Conservation (phyloP, 2,888 invertebrate genomes). For the Bugulina stolonifera region DNA sequence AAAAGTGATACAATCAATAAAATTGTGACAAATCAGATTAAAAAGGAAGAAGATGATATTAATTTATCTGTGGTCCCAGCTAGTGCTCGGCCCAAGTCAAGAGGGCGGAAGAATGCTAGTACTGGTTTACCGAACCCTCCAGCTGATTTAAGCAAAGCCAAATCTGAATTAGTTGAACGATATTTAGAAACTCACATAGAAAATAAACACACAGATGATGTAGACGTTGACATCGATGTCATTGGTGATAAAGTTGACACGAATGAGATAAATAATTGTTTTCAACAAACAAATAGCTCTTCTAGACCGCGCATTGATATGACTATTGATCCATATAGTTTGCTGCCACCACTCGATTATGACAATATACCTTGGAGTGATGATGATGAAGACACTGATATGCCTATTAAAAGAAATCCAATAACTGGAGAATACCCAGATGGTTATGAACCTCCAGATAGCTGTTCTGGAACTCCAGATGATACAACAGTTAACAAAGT, state of each 20-base stretch:
- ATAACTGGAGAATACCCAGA: constrained; percentile 22
- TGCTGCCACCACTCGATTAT: constrained; percentile 64
- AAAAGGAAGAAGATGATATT: constrained; percentile 38
- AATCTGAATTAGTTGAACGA: constrained; percentile 50
- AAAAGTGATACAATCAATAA: constrained; percentile 40
- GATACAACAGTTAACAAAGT: constrained; percentile 40
- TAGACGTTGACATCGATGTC: neutral
- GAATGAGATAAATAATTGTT: neutral
- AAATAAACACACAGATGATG: neutral
- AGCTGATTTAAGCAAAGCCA: constrained; percentile 42
- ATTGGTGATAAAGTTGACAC: neutral
- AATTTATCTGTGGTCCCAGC: constrained; percentile 41
- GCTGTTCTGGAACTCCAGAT: neutral
- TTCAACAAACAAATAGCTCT: neutral
- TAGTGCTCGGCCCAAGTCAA: constrained; percentile 40
- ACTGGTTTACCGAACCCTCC: constrained; percentile 32
- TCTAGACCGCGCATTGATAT: neutral
- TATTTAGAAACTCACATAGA: neutral
- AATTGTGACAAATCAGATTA: constrained; percentile 45
- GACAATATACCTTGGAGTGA: constrained; percentile 56
- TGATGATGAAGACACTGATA: constrained; percentile 58
- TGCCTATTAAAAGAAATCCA: constrained; percentile 23
- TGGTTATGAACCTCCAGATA: neutral
- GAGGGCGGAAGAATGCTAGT: constrained; percentile 33
- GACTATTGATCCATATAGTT: constrained; percentile 57